A percentile compares a stretch with the other conserved stretches of the same genome.
phyloP scores from a whole-genome alignment of 64 coral and sea anemone species.

The Porites australiensis region DNA sequence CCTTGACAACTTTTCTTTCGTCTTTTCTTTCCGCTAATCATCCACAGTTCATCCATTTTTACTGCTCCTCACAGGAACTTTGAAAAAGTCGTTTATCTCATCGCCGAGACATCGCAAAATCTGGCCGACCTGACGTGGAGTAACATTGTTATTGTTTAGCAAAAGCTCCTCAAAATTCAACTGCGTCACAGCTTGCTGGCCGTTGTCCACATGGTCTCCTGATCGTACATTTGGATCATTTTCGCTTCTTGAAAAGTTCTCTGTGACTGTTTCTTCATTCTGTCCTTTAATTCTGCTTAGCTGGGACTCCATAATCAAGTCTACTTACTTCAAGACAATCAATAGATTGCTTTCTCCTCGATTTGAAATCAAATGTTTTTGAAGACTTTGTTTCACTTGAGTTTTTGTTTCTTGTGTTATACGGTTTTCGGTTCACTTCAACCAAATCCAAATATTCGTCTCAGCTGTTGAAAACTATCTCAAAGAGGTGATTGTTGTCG shows the following conservation, averaged over 20 bases:
- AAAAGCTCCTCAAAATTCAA: constrained; percentile 51
- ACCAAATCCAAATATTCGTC: neutral
- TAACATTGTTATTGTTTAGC: constrained; percentile 86
- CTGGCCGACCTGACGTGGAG: constrained; percentile 78
- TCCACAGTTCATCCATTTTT: neutral
- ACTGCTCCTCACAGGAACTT: constrained; percentile 11
- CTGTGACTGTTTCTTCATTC: neutral
- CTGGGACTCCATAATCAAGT: constrained; percentile 8
- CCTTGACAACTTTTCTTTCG: neutral
- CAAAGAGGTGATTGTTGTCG: neutral
- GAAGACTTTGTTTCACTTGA: neutral
- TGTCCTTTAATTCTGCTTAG: constrained; percentile 26
- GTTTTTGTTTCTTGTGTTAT: neutral
- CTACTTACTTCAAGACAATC: neutral
- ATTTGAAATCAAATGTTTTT: neutral
- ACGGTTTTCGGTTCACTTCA: neutral
- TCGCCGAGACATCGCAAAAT: constrained; percentile 77
- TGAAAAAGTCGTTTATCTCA: constrained; percentile 54
- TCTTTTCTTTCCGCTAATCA: neutral
- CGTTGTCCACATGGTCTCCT: constrained; percentile 66
- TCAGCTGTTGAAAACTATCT: neutral
- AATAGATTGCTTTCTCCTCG: neutral
- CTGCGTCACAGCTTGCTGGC: constrained; percentile 53
- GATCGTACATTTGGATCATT: constrained; percentile 42
- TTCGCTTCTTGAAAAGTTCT: constrained; percentile 62